phyloP scores from a whole-genome alignment of 2,113 vertebrate species.

The Gavia stellata region DNA sequence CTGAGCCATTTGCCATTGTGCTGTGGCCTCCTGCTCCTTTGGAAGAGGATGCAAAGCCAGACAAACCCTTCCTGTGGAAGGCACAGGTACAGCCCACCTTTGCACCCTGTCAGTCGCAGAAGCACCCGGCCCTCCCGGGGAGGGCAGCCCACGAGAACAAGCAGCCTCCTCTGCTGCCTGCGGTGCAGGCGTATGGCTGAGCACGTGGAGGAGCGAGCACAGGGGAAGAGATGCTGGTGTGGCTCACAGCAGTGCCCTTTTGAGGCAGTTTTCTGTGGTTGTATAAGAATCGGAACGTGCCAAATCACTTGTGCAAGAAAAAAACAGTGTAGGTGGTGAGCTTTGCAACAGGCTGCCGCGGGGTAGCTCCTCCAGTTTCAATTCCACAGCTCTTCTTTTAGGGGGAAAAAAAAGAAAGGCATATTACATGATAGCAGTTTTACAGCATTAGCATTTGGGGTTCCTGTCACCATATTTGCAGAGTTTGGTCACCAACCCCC shows the following conservation, averaged over 20 bases:
- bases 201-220: rapidly evolving
- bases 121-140: neutral
- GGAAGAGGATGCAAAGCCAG: neutral
- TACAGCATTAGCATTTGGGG: neutral
- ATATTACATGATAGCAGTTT: neutral
- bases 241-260: neutral
- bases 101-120: neutral
- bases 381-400: neutral
- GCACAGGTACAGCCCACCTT: neutral
- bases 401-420: neutral
- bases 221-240: no score
- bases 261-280: neutral
- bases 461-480: neutral
- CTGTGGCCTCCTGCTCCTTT: neutral
- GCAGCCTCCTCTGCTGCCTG: neutral
- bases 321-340: neutral
- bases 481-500: neutral
- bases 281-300: neutral
- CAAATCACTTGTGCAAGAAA: neutral
- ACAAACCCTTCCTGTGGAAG: neutral
- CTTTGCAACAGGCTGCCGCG: neutral
- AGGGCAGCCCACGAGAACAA: no score
- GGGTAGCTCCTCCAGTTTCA: neutral
- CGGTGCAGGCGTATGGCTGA: rapidly evolving
- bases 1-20: neutral